Evolutionary conservation across 2,113 vertebrate species (phyloP).

Genomic region (Clarias macrocephalus): DNA sequence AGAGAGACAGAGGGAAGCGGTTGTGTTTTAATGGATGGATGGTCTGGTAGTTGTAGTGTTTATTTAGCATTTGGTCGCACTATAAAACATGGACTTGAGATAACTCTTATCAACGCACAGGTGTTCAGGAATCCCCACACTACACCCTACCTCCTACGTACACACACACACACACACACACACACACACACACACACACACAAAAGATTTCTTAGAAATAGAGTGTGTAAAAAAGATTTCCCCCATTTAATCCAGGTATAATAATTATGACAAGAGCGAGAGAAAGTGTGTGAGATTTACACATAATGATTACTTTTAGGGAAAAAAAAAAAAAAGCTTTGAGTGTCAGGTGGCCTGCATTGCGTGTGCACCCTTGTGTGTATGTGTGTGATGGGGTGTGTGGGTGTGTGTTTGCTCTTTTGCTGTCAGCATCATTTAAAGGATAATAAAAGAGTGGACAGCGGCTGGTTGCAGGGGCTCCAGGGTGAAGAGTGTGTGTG

Average conservation of each 20-base stretch:
- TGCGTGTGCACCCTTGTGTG: background rate
- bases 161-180: slow-evolving; percentile 25
- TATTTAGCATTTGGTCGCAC: slow-evolving; percentile 14
- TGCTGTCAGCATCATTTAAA: slow-evolving; percentile 72
- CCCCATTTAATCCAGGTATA: background rate
- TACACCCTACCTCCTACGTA: slow-evolving; percentile 9
- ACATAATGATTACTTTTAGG: background rate
- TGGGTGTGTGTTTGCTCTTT: slow-evolving; percentile 58
- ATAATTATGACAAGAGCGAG: background rate
- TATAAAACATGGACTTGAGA: slow-evolving; percentile 41
- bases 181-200: slow-evolving; percentile 14
- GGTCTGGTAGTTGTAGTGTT: background rate
- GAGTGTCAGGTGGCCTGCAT: background rate
- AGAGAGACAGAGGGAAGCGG: no score
- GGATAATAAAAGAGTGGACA: slow-evolving; percentile 51
- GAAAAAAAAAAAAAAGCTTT: background rate
- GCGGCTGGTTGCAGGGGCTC: slow-evolving; percentile 35
- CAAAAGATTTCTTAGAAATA: background rate
- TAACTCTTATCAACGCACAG: slow-evolving; percentile 47
- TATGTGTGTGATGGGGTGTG: slow-evolving; percentile 21
- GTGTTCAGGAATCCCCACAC: slow-evolving; percentile 53
- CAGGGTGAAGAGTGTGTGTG: slow-evolving; percentile 18
- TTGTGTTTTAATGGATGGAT: slow-evolving; percentile 9
- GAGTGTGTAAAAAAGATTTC: background rate
- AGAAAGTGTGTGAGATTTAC: background rate